A percentile compares a stretch with the other conserved stretches of the same genome.
Conservation (phyloP, 2,797 vertebrate genomes). For the Scolopax bukidnonensis region DNA sequence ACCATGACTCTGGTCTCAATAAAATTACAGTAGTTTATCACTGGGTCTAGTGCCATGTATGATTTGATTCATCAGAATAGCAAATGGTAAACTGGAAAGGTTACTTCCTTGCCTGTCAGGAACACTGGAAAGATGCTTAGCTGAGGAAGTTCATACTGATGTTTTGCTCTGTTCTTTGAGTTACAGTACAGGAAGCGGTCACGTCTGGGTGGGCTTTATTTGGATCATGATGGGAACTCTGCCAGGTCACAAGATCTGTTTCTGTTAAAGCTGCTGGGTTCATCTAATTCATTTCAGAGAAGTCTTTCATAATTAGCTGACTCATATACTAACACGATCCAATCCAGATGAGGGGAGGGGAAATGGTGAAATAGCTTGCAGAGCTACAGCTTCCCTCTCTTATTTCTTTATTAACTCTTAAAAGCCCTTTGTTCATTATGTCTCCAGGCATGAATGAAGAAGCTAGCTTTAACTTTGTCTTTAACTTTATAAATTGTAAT, state of each 20-base stretch:
- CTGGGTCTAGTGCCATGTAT: fast-evolving
- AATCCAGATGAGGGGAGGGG: constrained; percentile 37
- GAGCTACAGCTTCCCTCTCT: constrained; percentile 10
- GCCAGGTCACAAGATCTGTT: constrained; percentile 54
- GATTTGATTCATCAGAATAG: neutral
- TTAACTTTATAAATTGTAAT: neutral
- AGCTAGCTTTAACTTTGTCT: neutral
- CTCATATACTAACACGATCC: constrained; percentile 33
- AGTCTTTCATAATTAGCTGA: constrained; percentile 69
- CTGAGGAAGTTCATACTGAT: neutral
- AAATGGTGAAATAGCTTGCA: constrained; percentile 41
- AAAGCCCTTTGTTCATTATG: neutral
- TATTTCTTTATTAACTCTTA: constrained; percentile 36
- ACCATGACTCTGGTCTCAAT: neutral
- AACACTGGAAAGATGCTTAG: neutral
- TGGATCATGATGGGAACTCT: neutral
- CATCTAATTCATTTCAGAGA: constrained; percentile 65
- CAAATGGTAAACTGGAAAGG: neutral
- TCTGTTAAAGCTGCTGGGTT: constrained; percentile 44
- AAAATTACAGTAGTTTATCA: neutral
- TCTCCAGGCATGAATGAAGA: neutral
- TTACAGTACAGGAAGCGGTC: constrained; percentile 34
- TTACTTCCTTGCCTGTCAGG: neutral
- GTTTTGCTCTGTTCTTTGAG: neutral
- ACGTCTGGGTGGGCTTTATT: constrained; percentile 47